phyloP scores from a whole-genome alignment of 2,888 invertebrate genomes.

The Cephalotes varians region DNA sequence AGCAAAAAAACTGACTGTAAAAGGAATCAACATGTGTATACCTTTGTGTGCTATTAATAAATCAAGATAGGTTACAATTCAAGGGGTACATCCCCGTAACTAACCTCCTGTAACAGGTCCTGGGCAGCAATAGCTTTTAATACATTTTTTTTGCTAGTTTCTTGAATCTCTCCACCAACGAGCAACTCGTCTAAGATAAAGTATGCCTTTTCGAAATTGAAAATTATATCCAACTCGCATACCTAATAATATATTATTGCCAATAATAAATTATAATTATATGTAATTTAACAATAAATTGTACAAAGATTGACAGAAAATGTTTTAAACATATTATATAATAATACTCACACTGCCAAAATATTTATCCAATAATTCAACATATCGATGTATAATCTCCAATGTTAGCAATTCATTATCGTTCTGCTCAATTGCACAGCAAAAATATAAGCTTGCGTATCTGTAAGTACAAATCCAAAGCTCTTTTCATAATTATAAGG shows the following conservation, averaged over 20 bases:
- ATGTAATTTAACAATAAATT: constrained; percentile 28
- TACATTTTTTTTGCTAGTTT: constrained; percentile 99
- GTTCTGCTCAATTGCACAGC: constrained; percentile 99
- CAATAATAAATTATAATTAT: not conserved
- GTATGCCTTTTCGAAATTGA: constrained; percentile 99
- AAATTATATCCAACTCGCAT: constrained; percentile 99
- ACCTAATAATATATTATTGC: constrained; percentile 90
- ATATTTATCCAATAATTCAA: constrained; percentile 99
- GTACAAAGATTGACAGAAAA: not conserved
- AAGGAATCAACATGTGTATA: constrained; percentile 50
- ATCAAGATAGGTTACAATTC: constrained; percentile 88
- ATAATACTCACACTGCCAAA: constrained; percentile 98
- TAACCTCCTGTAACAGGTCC: constrained; percentile 99
- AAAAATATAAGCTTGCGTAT: constrained; percentile 99
- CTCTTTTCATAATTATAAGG: constrained; percentile 80
- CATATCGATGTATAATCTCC: constrained; percentile 99
- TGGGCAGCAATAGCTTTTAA: constrained; percentile 99
- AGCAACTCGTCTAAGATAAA: no score
- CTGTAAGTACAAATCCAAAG: constrained; percentile 86
- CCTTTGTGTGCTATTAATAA: constrained; percentile 71
- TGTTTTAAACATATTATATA: constrained; percentile 28
- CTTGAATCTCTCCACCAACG: constrained; percentile 99
- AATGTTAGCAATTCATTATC: constrained; percentile 99
- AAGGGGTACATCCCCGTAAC: constrained; percentile 92
- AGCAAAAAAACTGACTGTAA: constrained; percentile 46